Conservation (phyloP, 2,113 vertebrate species). For the Bujurquina vittata region DNA sequence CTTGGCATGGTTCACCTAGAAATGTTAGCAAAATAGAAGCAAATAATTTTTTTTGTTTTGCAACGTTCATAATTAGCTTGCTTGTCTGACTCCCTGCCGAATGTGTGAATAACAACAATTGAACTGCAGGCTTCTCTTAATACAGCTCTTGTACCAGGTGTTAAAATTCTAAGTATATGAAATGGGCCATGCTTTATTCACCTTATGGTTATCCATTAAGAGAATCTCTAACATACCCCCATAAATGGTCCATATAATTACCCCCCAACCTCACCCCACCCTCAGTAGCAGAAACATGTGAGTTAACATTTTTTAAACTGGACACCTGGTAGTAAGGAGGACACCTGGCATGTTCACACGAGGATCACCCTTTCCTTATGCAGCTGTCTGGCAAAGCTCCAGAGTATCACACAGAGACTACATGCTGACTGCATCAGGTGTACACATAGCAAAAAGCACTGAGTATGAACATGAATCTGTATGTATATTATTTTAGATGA, state of each 20-base stretch:
- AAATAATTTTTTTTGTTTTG: background rate
- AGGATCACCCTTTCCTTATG: constrained; percentile 6
- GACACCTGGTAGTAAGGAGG: constrained; percentile 29
- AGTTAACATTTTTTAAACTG: constrained; percentile 19
- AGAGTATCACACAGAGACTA: constrained; percentile 8
- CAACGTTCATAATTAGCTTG: background rate
- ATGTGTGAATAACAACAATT: background rate
- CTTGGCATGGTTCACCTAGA: background rate
- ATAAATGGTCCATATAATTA: background rate
- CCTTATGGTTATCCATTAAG: background rate
- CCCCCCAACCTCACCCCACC: too few species aligned
- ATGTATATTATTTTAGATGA: background rate
- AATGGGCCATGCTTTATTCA: background rate
- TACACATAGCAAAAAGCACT: background rate
- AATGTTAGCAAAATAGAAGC: background rate
- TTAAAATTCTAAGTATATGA: background rate
- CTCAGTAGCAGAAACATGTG: background rate
- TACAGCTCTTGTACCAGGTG: background rate
- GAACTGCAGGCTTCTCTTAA: background rate
- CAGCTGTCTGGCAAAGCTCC: constrained; percentile 27
- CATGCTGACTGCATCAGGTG: background rate
- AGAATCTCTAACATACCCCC: background rate
- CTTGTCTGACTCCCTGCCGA: background rate
- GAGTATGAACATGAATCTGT: background rate
- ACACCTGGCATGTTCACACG: constrained; percentile 20